These are phyloP conservation scores for Melanostoma scalare DNA, from an alignment of 2,888 invertebrate genomes.

Conservation along the genomic window DNA sequence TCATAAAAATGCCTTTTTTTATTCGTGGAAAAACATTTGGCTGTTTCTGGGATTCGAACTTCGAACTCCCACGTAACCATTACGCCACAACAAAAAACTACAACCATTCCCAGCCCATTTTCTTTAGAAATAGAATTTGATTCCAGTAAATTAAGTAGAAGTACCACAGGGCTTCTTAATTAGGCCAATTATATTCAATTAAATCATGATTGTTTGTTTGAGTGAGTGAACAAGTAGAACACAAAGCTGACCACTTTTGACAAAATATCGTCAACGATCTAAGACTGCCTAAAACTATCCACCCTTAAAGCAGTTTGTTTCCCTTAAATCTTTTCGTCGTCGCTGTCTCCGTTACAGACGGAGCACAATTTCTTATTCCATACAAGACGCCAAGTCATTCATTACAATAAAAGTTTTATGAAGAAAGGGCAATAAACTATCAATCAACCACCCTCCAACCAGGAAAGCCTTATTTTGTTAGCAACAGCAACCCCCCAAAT, in stretches of 20 bases:
- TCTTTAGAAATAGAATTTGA: constrained; percentile 14
- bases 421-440: constrained; percentile 70
- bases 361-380: constrained; percentile 31
- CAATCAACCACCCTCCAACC: constrained; percentile 51
- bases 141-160: constrained; percentile 4
- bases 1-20: too few species aligned
- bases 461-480: constrained; percentile 62
- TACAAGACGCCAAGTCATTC: constrained; percentile 62
- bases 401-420: constrained; percentile 66
- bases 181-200: constrained; percentile 38
- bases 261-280: constrained; percentile 32
- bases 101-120: not conserved
- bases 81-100: too few species aligned
- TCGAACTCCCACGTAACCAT: too few species aligned
- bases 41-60: too few species aligned
- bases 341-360: constrained; percentile 7
- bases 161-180: constrained; percentile 29
- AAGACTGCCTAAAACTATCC: constrained; percentile 14
- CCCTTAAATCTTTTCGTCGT: not conserved
- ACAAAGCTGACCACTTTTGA: constrained; percentile 11
- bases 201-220: constrained; percentile 34
- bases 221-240: constrained; percentile 11
- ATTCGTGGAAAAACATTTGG: too few species aligned
- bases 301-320: constrained; percentile 17
- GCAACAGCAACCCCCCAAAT: constrained; percentile 35